Percentiles rank a stretch among this genome's conserved stretches.
These are phyloP conservation scores for Tetramorium parvispinum DNA, from an alignment of 1,140 invertebrate genomes.

Conservation along the genomic window DNA sequence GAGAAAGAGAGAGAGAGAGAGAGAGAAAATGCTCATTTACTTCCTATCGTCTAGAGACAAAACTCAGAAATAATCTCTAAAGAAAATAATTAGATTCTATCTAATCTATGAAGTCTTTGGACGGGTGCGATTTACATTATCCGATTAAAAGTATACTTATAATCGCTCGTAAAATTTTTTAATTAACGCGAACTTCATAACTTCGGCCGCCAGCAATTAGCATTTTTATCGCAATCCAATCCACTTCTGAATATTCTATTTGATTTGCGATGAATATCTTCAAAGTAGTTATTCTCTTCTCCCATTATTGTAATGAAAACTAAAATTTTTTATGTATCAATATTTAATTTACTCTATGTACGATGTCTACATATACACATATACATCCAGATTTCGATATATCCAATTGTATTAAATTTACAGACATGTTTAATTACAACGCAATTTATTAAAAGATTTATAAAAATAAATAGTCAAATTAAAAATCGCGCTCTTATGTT, in stretches of 20 bases:
- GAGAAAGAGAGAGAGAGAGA: not conserved
- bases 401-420: not conserved
- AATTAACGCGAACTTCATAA: conserved; percentile 53
- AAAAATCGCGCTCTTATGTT: not conserved
- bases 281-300: not conserved
- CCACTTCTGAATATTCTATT: not conserved
- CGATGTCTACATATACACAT: not conserved
- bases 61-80: conserved; percentile 2
- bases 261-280: conserved; percentile 20
- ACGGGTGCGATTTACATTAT: conserved; percentile 44
- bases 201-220: conserved; percentile 11
- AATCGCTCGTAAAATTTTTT: conserved; percentile 51
- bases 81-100: conserved; percentile 45
- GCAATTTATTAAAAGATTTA: not conserved
- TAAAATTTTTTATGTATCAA: conserved; percentile 8
- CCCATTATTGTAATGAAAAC: not conserved
- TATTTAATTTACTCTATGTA: not conserved
- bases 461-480: conserved; percentile 6
- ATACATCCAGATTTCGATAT: not conserved
- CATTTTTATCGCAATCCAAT: conserved; percentile 41
- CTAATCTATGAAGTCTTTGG: conserved; percentile 25
- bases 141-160: conserved; percentile 52
- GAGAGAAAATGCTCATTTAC: not conserved
- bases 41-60: not conserved
- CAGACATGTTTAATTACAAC: not conserved